Evolutionary conservation across 2,888 invertebrate species (phyloP).

Genomic region (Scaptomyza parva): DNA sequence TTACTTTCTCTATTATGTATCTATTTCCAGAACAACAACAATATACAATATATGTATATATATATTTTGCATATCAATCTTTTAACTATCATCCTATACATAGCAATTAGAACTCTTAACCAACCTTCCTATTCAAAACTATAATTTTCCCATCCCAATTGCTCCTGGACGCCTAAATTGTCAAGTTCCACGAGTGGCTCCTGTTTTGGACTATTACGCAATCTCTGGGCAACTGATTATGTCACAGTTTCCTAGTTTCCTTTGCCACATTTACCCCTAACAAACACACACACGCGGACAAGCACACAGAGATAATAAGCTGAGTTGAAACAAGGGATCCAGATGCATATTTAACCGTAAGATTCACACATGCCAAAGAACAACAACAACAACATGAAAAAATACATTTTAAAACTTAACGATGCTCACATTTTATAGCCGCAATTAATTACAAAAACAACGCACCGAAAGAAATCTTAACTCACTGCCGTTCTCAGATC

Average conservation of each 20-base stretch:
- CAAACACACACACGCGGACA: no score
- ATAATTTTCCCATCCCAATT: neutral
- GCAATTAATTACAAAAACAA: conserved; percentile 83
- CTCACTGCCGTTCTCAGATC: conserved; percentile 59
- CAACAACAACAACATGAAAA: conserved; percentile 25
- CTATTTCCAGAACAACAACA: no score
- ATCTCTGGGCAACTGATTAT: conserved; percentile 49
- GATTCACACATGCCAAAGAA: conserved; percentile 69
- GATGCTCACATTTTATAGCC: conserved; percentile 83
- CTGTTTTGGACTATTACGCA: conserved; percentile 20
- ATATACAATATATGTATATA: no score
- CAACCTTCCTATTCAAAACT: neutral
- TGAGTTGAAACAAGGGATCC: conserved; percentile 36
- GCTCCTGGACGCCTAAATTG: neutral
- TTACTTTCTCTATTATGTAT: no score
- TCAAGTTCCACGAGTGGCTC: conserved; percentile 38
- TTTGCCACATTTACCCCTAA: neutral
- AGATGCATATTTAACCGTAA: conserved; percentile 63
- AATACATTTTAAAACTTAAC: conserved; percentile 81
- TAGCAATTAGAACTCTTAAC: neutral
- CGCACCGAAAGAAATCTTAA: conserved; percentile 65
- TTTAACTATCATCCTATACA: neutral
- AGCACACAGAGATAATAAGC: conserved; percentile 20
- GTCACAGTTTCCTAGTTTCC: conserved; percentile 38
- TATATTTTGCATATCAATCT: no score